A percentile compares a stretch with the other conserved stretches of the same genome.
These are phyloP conservation scores for Pseudomyrmex gracilis DNA, from an alignment of 1,140 invertebrate species.

Conservation along the genomic window DNA sequence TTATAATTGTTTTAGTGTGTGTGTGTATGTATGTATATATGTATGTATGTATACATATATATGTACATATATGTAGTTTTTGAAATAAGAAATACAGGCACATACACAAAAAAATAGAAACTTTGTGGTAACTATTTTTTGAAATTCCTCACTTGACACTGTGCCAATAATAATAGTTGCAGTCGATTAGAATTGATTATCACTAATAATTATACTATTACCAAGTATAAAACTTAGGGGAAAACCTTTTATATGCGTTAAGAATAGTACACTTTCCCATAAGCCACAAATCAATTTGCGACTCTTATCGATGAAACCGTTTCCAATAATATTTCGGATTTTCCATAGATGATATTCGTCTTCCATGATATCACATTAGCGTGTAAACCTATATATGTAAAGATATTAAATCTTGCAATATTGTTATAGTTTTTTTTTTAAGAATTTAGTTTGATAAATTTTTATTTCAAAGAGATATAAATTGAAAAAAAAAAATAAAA, in stretches of 20 bases:
- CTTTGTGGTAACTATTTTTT: constrained; percentile 16
- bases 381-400: constrained; percentile 16
- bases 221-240: background rate
- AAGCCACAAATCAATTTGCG: background rate
- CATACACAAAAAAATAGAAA: background rate
- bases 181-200: constrained; percentile 19
- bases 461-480: background rate
- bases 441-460: background rate
- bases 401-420: constrained; percentile 11
- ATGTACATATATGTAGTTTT: too few species aligned
- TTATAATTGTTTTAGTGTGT: constrained; percentile 37
- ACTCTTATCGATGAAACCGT: constrained; percentile 23
- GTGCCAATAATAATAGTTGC: constrained; percentile 43
- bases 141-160: constrained; percentile 25
- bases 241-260: constrained; percentile 12
- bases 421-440: background rate
- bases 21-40: background rate
- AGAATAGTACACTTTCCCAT: constrained; percentile 22
- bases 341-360: constrained; percentile 42
- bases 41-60: too few species aligned
- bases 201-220: constrained; percentile 5
- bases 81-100: too few species aligned
- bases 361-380: constrained; percentile 51
- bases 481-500: background rate
- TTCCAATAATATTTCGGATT: constrained; percentile 27